A percentile compares a stretch with the other conserved stretches of the same genome.
phyloP scores from a whole-genome alignment of 2,797 vertebrate species.

The Vultur gryphus region DNA sequence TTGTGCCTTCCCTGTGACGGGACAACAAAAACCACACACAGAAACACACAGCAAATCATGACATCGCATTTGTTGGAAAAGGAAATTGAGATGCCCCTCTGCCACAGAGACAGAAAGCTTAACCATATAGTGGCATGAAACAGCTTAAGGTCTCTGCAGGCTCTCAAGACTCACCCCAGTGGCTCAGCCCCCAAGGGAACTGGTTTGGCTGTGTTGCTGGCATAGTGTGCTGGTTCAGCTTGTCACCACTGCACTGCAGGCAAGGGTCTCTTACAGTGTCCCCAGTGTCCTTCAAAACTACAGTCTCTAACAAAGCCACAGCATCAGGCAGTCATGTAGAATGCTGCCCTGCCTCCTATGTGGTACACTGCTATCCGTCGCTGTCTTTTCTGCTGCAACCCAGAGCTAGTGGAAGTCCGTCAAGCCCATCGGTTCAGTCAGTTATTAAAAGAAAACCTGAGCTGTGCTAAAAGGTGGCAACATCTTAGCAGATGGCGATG shows the following conservation, averaged over 20 bases:
- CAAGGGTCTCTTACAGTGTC: accelerated
- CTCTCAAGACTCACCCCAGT: neutral
- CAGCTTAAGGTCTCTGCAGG: neutral
- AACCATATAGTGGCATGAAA: neutral
- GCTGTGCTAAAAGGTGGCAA: neutral
- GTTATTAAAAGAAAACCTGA: neutral
- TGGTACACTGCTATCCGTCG: neutral
- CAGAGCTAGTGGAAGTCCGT: neutral
- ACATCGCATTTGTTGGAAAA: neutral
- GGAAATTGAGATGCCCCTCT: neutral
- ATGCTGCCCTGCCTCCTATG: neutral
- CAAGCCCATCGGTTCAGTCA: neutral
- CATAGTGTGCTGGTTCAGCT: neutral
- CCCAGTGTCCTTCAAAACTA: neutral
- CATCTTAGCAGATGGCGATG: constrained; percentile 15
- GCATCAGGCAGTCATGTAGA: neutral
- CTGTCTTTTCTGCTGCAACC: neutral
- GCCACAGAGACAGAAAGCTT: neutral
- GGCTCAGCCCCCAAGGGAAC: neutral
- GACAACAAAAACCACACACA: neutral
- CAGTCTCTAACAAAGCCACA: neutral
- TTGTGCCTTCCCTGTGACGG: neutral
- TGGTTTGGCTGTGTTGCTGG: accelerated
- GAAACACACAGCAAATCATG: neutral
- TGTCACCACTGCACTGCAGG: neutral